A percentile compares a stretch with the other conserved stretches of the same genome.
phyloP scores from a whole-genome alignment of 2,113 vertebrate genomes.

The Sphaerodactylus townsendi region DNA sequence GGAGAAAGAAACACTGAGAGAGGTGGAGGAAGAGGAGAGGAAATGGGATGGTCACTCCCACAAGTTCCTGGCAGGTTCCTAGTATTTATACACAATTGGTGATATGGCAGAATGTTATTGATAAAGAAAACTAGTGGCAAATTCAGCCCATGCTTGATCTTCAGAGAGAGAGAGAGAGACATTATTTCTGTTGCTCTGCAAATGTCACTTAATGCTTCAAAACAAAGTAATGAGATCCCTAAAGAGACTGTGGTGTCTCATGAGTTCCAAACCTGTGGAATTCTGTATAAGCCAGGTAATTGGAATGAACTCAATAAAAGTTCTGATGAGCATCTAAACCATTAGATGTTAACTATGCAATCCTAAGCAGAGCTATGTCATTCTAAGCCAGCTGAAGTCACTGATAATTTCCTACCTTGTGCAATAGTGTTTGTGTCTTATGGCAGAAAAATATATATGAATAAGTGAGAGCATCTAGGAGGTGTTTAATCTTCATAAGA shows the following conservation, averaged over 20 bases:
- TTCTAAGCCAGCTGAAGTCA: too few relatives aligned
- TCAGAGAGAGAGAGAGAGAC: neutral
- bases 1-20: too few relatives aligned
- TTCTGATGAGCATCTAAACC: neutral
- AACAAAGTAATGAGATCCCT: neutral
- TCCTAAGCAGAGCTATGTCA: too few relatives aligned
- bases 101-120: neutral
- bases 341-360: too few relatives aligned
- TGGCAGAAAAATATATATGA: neutral
- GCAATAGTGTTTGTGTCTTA: neutral
- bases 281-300: neutral
- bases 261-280: neutral
- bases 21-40: too few relatives aligned
- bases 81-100: too few relatives aligned
- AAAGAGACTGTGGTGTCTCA: too few relatives aligned
- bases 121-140: neutral
- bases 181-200: too few relatives aligned
- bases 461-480: conserved; percentile 11
- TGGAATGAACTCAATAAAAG: neutral
- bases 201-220: neutral
- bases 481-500: conserved; percentile 28
- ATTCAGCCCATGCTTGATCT: neutral
- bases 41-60: too few relatives aligned
- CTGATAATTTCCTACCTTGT: neutral
- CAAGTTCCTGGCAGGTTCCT: neutral